Evolutionary conservation across 2,113 vertebrate genomes (phyloP).

Genomic region (Etheostoma spectabile): DNA sequence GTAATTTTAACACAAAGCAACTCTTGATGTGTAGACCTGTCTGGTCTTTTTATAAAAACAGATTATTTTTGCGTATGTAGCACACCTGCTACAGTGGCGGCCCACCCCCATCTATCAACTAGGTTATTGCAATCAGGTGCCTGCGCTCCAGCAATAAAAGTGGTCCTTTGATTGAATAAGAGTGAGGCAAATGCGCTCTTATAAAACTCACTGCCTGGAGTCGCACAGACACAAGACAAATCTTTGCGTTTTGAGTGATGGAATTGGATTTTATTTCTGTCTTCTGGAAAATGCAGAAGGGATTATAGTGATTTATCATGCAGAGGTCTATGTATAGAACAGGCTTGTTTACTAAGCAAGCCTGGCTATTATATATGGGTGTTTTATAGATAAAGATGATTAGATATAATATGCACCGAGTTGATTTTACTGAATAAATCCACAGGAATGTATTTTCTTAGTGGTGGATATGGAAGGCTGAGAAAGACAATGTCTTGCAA

Average conservation of each 20-base stretch:
- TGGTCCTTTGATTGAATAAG: slow-evolving; percentile 79
- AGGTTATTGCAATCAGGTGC: slow-evolving; percentile 79
- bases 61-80: slow-evolving; percentile 69
- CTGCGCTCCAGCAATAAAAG: slow-evolving; percentile 61
- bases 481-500: not conserved
- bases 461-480: not conserved
- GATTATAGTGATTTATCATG: slow-evolving; percentile 71
- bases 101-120: slow-evolving; percentile 73
- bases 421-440: slow-evolving; percentile 9
- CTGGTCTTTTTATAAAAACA: slow-evolving; percentile 80
- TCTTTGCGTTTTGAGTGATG: slow-evolving; percentile 68
- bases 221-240: slow-evolving; percentile 65
- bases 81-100: slow-evolving; percentile 66
- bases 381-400: slow-evolving; percentile 35
- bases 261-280: slow-evolving; percentile 73
- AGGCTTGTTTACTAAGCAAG: slow-evolving; percentile 32
- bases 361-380: slow-evolving; percentile 12
- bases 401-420: slow-evolving; percentile 11
- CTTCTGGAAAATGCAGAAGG: slow-evolving; percentile 59
- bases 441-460: not conserved
- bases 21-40: slow-evolving; percentile 68
- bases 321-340: slow-evolving; percentile 54
- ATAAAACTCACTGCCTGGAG: slow-evolving; percentile 73
- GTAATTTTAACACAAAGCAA: slow-evolving; percentile 67
- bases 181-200: slow-evolving; percentile 66